Base-by-base conservation (phyloP, 2,113 vertebrate species). In the Melanotaenia duboulayi region DNA sequence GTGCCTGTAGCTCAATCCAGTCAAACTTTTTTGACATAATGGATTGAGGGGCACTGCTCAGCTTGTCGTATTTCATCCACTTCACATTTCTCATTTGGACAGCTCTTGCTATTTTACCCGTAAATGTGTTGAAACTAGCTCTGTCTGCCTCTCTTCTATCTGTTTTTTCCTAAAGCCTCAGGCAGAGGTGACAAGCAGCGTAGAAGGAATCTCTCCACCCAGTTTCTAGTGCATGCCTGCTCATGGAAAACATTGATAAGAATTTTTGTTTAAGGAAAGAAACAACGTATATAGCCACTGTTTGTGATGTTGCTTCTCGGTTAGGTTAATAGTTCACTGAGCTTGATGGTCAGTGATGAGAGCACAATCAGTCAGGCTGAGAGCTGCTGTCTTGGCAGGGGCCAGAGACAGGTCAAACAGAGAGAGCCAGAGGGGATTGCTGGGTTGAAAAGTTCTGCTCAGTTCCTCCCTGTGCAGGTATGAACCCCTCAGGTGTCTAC, bases 381-480 rank as follows among this genome's bases (percentile, higher is more conserved):
- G 78, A 73, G 80, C 63, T 51, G 58, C 64, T 74, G 74, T 76
- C 71, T 80, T 52, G 80, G 49, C 54, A 48, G 86, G 65, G 82
- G 87, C 78, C 86, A 90, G 86, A 90, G 80, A 86, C 82, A 89
- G 89, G 89, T 93, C 91, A 92, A 4, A 56, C 44, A 13, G 60
- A 73, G 63, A 89, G 60, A 76, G 82, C 80, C 77, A 72, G 79
- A 87, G 89, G 84, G 81, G 17, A 59, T 72, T 74, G 68, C 37
- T 67, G 52, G 77, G 80, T 86, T 83, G 75, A 89, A 75, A 84
- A 89, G 85, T 86, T 80, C 80, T 80, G 81, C 74, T 59, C 67
- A 84, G 87, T 92, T 92, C 91, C 91, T 89, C 91, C 90, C 87
- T 84, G 58, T 76, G 69, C 87, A 93, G 92, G 93, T 94, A 94